Conservation (phyloP, 2,797 vertebrate genomes). For the Amblyopsis hoosieri region DNA sequence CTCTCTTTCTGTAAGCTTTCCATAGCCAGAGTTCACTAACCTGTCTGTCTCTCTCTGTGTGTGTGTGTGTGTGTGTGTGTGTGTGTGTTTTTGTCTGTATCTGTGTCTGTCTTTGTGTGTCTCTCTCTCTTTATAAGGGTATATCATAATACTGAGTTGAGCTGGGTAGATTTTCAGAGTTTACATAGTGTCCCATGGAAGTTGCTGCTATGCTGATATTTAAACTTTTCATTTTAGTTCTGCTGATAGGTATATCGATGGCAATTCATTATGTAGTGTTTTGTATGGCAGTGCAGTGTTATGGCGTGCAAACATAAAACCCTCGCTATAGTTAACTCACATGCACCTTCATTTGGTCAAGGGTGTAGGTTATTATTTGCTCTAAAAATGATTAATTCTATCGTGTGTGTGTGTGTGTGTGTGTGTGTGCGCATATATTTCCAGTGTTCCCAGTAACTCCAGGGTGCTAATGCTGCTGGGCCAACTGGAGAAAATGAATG, state of each 20-base stretch:
- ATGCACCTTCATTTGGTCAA: no score
- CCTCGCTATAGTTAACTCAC: no score
- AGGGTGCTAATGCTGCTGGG: conserved; percentile 86
- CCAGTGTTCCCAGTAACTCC: conserved; percentile 86
- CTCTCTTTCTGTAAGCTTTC: not conserved
- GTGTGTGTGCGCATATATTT: conserved; percentile 29
- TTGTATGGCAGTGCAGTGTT: not conserved
- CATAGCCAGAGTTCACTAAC: no score
- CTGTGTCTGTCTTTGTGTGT: not conserved
- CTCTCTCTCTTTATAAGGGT: conserved; percentile 68
- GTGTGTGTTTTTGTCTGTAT: not conserved
- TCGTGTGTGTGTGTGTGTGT: not conserved
- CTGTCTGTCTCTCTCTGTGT: not conserved
- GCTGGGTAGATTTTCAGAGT: conserved; percentile 47
- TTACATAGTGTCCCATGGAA: conserved; percentile 53
- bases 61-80: no score
- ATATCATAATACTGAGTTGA: conserved; percentile 43
- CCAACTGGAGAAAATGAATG: conserved; percentile 90
- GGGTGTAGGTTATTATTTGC: no score
- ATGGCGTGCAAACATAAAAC: not conserved
- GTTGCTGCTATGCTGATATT: conserved; percentile 53
- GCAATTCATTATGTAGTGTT: not conserved
- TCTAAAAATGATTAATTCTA: no score
- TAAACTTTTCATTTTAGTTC: conserved; percentile 57
- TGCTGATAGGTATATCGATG: conserved; percentile 30